Percentiles rank a stretch among this genome's conserved stretches.
phyloP scores from a whole-genome alignment of 2,113 vertebrate genomes.

The Herpailurus yagouaroundi region DNA sequence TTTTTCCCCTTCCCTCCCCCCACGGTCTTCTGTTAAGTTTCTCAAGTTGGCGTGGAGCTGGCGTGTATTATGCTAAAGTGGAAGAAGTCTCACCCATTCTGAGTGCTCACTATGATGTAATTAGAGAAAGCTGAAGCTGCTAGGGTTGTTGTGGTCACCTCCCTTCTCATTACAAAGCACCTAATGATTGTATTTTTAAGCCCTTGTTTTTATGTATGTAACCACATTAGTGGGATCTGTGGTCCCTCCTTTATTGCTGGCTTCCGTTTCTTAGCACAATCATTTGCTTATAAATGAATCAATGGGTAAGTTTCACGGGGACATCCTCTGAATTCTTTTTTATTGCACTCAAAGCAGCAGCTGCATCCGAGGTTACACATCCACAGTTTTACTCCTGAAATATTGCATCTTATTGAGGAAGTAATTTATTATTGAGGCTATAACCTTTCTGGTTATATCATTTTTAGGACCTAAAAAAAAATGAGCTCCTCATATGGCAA shows the following conservation, averaged over 20 bases:
- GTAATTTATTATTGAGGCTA: background rate
- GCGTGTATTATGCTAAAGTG: too few relatives aligned
- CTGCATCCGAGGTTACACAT: background rate
- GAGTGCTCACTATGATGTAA: background rate
- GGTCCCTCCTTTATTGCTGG: background rate
- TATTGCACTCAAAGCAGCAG: background rate
- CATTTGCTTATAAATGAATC: background rate
- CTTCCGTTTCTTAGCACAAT: background rate
- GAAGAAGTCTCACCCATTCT: background rate
- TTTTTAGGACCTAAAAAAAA: conserved; percentile 7
- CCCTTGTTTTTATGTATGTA: background rate
- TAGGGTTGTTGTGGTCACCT: background rate
- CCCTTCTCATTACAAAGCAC: background rate
- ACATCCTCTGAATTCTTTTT: background rate
- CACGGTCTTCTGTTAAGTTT: too few relatives aligned
- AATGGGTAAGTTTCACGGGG: background rate
- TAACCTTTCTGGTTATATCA: background rate
- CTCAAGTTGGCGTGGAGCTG: too few relatives aligned
- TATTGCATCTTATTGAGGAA: conserved; percentile 18
- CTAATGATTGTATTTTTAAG: background rate
- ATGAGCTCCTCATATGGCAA: background rate
- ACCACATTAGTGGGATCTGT: background rate
- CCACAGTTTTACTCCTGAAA: background rate
- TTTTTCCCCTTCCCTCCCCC: too few relatives aligned
- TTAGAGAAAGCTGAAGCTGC: background rate